These are phyloP conservation scores for Acheta domesticus DNA, from an alignment of 2,888 invertebrate genomes.

Conservation along the genomic window DNA sequence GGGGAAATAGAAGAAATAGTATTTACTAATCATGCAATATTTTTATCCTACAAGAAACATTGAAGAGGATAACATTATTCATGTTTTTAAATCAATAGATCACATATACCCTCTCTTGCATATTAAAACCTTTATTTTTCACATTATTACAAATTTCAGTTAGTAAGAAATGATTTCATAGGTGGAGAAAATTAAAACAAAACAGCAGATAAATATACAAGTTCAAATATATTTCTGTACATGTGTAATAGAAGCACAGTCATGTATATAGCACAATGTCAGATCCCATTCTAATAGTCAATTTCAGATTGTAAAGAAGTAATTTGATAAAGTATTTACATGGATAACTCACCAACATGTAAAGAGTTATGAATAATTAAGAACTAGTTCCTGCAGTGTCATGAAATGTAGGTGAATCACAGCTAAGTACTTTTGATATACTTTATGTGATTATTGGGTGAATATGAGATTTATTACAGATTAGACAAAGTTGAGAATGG, in stretches of 20 bases:
- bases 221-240: not conserved
- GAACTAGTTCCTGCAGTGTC: slow-evolving; percentile 24
- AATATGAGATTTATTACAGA: not conserved
- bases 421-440: slow-evolving; percentile 24
- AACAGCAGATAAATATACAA: slow-evolving; percentile 1
- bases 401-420: slow-evolving; percentile 23
- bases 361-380: slow-evolving; percentile 24
- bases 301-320: not conserved
- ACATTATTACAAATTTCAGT: not conserved
- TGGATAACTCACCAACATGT: slow-evolving; percentile 25
- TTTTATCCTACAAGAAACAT: no score
- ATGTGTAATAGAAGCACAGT: not conserved
- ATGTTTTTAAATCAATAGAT: no score
- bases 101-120: not conserved
- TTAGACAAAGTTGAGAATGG: slow-evolving; percentile 25
- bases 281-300: not conserved
- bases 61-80: no score
- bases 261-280: slow-evolving; percentile 1
- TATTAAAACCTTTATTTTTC: slow-evolving; percentile 18
- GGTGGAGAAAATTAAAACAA: not conserved
- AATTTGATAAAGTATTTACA: slow-evolving; percentile 27
- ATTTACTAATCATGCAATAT: no score
- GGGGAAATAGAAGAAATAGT: no score
- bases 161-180: not conserved
- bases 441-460: slow-evolving; percentile 23